These are phyloP conservation scores for Lichenostomus cassidix DNA, from an alignment of 2,113 vertebrate genomes.

Conservation along the genomic window DNA sequence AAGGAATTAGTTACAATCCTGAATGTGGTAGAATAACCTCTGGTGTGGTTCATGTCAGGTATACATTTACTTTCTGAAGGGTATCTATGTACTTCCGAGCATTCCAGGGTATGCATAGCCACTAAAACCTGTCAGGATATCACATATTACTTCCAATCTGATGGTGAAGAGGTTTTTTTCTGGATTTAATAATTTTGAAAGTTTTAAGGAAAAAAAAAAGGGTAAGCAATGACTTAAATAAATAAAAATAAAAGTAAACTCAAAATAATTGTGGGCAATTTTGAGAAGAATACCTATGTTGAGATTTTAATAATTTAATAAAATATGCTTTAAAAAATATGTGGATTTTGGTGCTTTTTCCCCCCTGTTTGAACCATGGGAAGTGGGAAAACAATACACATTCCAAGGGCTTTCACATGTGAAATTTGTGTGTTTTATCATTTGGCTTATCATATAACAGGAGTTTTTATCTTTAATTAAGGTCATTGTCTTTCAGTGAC, in stretches of 20 bases:
- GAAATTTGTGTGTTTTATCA: not conserved
- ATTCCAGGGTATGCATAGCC: not conserved
- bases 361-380: accelerated
- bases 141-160: not conserved
- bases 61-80: not conserved
- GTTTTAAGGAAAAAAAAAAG: not conserved
- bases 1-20: not conserved
- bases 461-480: not conserved
- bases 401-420: not conserved
- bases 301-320: not conserved
- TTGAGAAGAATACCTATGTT: not conserved
- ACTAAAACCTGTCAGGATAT: not conserved
- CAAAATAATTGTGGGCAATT: not conserved
- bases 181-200: not conserved
- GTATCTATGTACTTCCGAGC: not conserved
- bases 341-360: accelerated
- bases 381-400: not conserved
- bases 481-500: not conserved
- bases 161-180: not conserved
- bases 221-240: not conserved
- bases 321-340: not conserved
- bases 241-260: not conserved
- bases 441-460: not conserved
- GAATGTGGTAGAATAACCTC: not conserved
- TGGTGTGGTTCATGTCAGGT: not conserved